Base-by-base conservation (phyloP, 2,797 vertebrate genomes). In the Amblyraja radiata region DNA sequence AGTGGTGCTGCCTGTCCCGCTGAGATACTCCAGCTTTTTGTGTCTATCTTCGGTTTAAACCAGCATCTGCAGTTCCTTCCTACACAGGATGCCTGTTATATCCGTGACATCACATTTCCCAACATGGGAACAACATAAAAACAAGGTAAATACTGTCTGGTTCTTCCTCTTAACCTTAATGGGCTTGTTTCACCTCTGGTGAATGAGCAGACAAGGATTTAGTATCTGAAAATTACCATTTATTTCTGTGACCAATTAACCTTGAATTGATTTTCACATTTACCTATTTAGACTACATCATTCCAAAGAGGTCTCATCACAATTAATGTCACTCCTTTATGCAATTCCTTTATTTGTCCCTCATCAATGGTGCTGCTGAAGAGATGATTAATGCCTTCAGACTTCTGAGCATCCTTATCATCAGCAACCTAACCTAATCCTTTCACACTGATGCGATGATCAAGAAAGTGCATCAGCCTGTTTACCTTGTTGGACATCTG, bases 121-220 rank as follows among this genome's bases (percentile, higher is more conserved):
- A 32, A 28, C 83, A 86, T 86, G 14, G 14, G 61, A 65, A 65
- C 58, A 32, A 86, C 86, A 86, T 86, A 86, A 86, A 86, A 86
- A 16, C 83, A 63, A 63, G 32, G 83, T 86, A 61, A 65, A 86
- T 65, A 86, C 63, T 65, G 63, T 86, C 58, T 58, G 0, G 6
- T 58, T 65, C 28, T 65, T 65, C 46, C 58, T 63, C 32, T 61
- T 65, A 58, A 86, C 58, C 83, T 86, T 86, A 63, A 65, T 63
- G 63, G 58, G 6, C 25, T n/a, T n/a, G 58, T 13, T 28, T 86
- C 28, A 86, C 83, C 83, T 65, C 83, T n/a, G 83, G 83, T 25
- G 61, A 86, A 32, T n/a, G 18, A 32, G 46, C 2, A 46, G 63
- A 63, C 14, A 86, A 86, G 63, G n/a, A 32, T 10, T 61, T 63